A percentile compares a stretch with the other conserved stretches of the same genome.
These are phyloP conservation scores for Nephrotoma appendiculata DNA, from an alignment of 2,888 invertebrate species.

Conservation along the genomic window DNA sequence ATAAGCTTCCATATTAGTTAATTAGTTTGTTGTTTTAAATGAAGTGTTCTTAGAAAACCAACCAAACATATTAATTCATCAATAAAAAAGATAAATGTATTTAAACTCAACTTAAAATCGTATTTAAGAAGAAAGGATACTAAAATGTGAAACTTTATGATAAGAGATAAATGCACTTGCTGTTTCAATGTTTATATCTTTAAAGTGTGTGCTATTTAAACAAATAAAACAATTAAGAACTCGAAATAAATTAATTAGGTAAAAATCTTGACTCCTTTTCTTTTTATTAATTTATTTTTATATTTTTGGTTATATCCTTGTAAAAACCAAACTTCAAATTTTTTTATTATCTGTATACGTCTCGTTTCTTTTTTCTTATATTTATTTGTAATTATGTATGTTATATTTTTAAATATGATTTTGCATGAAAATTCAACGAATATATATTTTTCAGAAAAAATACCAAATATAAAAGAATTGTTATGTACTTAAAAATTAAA, in stretches of 20 bases:
- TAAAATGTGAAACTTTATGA: not conserved
- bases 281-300: not conserved
- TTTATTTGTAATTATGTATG: not conserved
- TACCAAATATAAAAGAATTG: conserved; percentile 9
- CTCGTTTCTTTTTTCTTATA: not conserved
- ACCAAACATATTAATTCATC: not conserved
- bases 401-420: conserved; percentile 2
- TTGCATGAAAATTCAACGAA: conserved; percentile 6
- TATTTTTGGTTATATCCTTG: not conserved
- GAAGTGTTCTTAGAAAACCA: not conserved
- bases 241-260: not conserved
- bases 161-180: not conserved
- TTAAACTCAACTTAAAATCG: not conserved
- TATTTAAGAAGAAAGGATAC: not conserved
- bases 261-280: not conserved
- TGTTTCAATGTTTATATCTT: not conserved
- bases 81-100: not conserved
- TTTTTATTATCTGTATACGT: not conserved
- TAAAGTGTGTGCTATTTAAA: not conserved
- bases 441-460: conserved; percentile 5
- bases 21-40: not conserved
- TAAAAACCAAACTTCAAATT: not conserved
- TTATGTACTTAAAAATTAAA: conserved; percentile 8
- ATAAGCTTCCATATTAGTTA: not conserved
- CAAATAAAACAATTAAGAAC: not conserved